Evolutionary conservation across 2,113 vertebrate species (phyloP).

Genomic region (Bubalus kerabau): DNA sequence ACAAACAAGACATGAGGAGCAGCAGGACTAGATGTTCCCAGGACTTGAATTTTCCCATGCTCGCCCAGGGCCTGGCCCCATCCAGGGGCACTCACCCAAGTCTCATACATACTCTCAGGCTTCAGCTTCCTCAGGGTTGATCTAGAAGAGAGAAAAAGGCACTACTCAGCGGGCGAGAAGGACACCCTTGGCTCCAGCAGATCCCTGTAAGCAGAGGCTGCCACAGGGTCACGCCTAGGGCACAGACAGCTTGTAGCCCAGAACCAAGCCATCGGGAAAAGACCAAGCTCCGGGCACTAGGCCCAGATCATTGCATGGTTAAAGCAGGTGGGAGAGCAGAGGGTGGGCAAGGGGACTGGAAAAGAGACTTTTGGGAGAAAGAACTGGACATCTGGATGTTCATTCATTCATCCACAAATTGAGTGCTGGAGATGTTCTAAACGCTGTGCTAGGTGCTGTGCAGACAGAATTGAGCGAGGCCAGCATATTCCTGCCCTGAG

Average conservation of each 20-base stretch:
- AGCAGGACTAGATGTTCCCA: not conserved
- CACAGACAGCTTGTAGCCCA: not conserved
- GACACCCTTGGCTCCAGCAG: not conserved
- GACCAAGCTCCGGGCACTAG: not conserved
- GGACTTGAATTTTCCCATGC: not conserved
- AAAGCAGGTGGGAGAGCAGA: not conserved
- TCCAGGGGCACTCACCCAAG: slow-evolving; percentile 85
- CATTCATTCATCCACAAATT: not conserved
- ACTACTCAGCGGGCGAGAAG: not conserved
- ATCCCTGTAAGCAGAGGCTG: not conserved
- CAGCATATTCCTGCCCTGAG: not conserved
- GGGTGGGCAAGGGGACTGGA: not conserved
- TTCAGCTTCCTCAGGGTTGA: slow-evolving; percentile 92
- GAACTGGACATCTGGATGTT: not conserved
- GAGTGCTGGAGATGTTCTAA: not conserved
- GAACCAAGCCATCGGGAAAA: slow-evolving; percentile 32
- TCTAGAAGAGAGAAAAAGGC: slow-evolving; percentile 70
- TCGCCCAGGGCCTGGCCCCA: not conserved
- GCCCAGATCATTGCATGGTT: not conserved
- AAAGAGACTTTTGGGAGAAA: not conserved
- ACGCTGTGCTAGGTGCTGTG: not conserved
- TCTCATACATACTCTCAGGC: slow-evolving; percentile 93
- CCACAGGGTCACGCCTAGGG: slow-evolving; percentile 7
- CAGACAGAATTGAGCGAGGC: not conserved
- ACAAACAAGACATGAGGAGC: not conserved